Evolutionary conservation across 2,888 invertebrate species (phyloP).

Genomic region (Iphiclides podalirius): DNA sequence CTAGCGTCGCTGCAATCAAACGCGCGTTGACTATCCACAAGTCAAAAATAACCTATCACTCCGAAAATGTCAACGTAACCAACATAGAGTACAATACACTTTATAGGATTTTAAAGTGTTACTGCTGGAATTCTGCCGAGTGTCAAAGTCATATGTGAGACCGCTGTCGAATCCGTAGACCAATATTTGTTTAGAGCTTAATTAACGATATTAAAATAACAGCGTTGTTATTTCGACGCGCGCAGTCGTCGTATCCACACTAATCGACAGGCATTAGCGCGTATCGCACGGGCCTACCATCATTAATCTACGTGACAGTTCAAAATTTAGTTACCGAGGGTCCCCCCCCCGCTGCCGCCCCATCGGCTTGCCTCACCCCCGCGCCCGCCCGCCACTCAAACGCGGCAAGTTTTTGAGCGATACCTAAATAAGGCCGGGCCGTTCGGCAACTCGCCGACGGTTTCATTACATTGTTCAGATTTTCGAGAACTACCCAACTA

Average conservation of each 20-base stretch:
- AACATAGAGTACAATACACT: too few species aligned
- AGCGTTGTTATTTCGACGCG: too few species aligned
- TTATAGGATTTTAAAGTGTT: too few species aligned
- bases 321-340: slow-evolving; percentile 81
- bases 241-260: slow-evolving; percentile 67
- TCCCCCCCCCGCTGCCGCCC: slow-evolving; percentile 43
- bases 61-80: too few species aligned
- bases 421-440: slow-evolving; percentile 40
- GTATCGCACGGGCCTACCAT: slow-evolving; percentile 79
- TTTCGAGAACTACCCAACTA: slow-evolving; percentile 1
- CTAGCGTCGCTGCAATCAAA: too few species aligned
- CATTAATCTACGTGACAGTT: slow-evolving; percentile 82
- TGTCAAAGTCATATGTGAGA: too few species aligned
- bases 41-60: too few species aligned
- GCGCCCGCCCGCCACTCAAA: slow-evolving; percentile 36
- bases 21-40: too few species aligned
- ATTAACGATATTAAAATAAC: too few species aligned
- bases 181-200: too few species aligned
- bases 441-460: slow-evolving; percentile 51
- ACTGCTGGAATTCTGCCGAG: too few species aligned
- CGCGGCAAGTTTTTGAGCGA: slow-evolving; percentile 67
- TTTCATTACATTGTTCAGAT: slow-evolving; percentile 9
- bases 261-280: slow-evolving; percentile 71
- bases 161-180: too few species aligned
- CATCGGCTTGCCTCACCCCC: slow-evolving; percentile 32